phyloP scores from a whole-genome alignment of 2,113 vertebrate genomes.

The Neoarius graeffei region DNA sequence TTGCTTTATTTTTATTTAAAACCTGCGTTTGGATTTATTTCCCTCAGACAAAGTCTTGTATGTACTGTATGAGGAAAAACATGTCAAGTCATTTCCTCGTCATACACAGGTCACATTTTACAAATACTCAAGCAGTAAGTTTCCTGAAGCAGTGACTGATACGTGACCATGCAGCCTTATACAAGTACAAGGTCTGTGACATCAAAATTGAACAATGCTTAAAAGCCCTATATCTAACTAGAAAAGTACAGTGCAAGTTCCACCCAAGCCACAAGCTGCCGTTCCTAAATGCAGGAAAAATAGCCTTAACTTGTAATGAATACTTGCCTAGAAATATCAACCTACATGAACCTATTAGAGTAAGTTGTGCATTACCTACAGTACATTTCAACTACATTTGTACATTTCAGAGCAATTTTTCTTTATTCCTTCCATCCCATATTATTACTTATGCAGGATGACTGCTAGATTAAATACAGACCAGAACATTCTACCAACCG shows the following conservation, averaged over 20 bases:
- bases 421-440: too few species aligned
- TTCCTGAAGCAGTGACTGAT: background rate
- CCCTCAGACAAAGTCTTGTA: background rate
- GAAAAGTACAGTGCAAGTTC: slow-evolving; percentile 24
- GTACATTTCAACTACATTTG: background rate
- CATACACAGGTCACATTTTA: slow-evolving; percentile 1
- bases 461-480: slow-evolving; percentile 18
- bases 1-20: background rate
- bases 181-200: slow-evolving; percentile 19
- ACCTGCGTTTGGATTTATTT: background rate
- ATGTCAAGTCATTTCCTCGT: background rate
- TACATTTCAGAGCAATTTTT: background rate
- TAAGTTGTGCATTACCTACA: slow-evolving; percentile 29
- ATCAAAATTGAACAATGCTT: background rate
- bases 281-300: slow-evolving; percentile 33
- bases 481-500: background rate
- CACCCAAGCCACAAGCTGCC: slow-evolving; percentile 27
- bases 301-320: slow-evolving; percentile 29
- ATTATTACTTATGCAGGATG: background rate
- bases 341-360: slow-evolving; percentile 18
- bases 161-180: slow-evolving; percentile 23
- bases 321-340: slow-evolving; percentile 24
- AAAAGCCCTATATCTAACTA: slow-evolving; percentile 25
- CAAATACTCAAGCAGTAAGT: slow-evolving; percentile 1
- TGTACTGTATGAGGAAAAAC: background rate